phyloP scores from a whole-genome alignment of 2,113 vertebrate genomes.

The Macrotis lagotis region DNA sequence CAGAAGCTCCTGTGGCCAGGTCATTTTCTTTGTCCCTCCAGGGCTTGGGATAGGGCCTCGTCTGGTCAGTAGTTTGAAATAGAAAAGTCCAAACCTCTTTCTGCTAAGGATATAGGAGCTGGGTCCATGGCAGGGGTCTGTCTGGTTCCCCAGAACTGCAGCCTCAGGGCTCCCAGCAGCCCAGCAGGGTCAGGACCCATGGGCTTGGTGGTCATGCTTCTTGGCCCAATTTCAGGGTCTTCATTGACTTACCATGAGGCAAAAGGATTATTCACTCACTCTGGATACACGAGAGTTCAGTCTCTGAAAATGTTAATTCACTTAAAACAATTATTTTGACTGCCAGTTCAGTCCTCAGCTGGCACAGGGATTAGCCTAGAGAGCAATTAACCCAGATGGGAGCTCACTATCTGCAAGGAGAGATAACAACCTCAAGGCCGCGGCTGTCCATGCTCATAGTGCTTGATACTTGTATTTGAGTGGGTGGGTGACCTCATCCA shows the following conservation, averaged over 20 bases:
- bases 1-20: neutral
- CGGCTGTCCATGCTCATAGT: neutral
- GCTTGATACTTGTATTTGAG: neutral
- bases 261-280: conserved; percentile 65
- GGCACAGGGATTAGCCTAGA: conserved; percentile 66
- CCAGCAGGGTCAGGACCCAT: neutral
- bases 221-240: conserved; percentile 53
- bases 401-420: conserved; percentile 57
- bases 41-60: neutral
- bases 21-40: neutral
- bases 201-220: conserved; percentile 8
- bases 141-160: neutral
- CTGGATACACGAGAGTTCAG: conserved; percentile 61
- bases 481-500: neutral
- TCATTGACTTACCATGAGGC: conserved; percentile 62
- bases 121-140: neutral
- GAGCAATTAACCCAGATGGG: conserved; percentile 62
- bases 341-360: conserved; percentile 27
- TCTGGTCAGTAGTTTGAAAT: neutral
- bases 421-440: neutral
- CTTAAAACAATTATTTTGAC: conserved; percentile 67
- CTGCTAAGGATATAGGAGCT: neutral
- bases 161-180: neutral
- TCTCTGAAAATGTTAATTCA: conserved; percentile 60
- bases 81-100: conserved; percentile 52